Base-by-base conservation (phyloP, 2,888 invertebrate species). In the Chalcosyrphus nemorum region DNA sequence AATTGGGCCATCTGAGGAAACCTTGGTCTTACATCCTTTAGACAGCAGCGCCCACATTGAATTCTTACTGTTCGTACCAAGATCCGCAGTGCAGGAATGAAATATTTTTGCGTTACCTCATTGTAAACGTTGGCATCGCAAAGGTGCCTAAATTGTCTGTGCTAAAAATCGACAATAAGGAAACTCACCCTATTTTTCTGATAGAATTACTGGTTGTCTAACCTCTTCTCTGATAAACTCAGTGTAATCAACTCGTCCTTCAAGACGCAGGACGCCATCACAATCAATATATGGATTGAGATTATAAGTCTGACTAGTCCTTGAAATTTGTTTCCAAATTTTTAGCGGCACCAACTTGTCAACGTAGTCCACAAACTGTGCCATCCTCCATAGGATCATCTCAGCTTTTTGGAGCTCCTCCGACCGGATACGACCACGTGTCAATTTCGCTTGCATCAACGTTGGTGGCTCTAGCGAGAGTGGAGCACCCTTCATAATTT, bases 211-310 rank as follows among this genome's bases (percentile, higher is more conserved):
- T 47, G 47, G 47, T 17, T 35, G 59, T 15, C 38, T 41, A 13
- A 38, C 38, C 4, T 50, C 57, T 50, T 50, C 7, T n/a, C 59
- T n/a, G 5, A 63, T 15, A 61, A 35, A 45, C 13, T 41, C 61
- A 9, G 75, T 27, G 2, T 50, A 35, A 24, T 68, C 63, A 54
- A 72, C 76, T 54, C 84, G 32, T 9, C 74, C 52, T 35, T 57
- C 56, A 15, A 72, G 21, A 19, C 66, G 43, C 3, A 81, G 21
- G n/a, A 74, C 19, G 21, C 70, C 57, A 2, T 57, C 11, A 2
- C 47, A n/a, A 52, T 86, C 71, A 32, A 84, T 15, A 5, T 56
- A 70, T 2, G 75, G 65, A 17, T 63, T 74, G 2, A 74, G 35
- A 38, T 75, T 61, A 17, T 21, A 15, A 7, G 72, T 13, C 4